phyloP scores from a whole-genome alignment of 2,113 vertebrate genomes.

The Notarius quadriscutis region DNA sequence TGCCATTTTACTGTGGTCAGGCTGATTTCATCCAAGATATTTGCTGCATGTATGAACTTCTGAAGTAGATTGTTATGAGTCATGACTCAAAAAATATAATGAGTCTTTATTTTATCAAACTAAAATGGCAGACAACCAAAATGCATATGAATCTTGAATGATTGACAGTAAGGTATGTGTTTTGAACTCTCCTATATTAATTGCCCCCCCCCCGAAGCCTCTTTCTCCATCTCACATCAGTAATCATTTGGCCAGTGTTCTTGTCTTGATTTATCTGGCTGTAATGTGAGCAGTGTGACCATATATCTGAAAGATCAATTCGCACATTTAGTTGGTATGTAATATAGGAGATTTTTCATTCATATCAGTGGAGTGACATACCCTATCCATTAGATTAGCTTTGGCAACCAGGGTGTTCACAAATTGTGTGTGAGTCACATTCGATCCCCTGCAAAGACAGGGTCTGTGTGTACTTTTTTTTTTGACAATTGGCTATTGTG shows the following conservation, averaged over 20 bases:
- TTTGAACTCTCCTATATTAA: neutral
- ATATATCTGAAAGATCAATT: slow-evolving; percentile 3
- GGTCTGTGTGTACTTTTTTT: neutral
- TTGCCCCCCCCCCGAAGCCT: neutral
- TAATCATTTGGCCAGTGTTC: neutral
- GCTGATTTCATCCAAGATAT: neutral
- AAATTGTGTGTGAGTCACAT: neutral
- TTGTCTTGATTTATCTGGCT: neutral
- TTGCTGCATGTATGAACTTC: neutral
- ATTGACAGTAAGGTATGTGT: neutral
- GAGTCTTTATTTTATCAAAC: neutral
- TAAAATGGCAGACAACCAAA: neutral
- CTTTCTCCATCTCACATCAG: neutral
- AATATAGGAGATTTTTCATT: neutral
- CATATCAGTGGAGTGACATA: slow-evolving; percentile 7
- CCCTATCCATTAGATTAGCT: neutral
- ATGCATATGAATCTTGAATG: neutral
- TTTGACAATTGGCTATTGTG: neutral
- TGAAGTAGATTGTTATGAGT: neutral
- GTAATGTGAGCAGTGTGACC: neutral
- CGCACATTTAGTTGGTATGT: neutral
- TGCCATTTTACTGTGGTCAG: neutral
- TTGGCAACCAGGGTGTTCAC: neutral
- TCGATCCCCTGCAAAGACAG: neutral
- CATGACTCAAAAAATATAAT: neutral